phyloP scores from a whole-genome alignment of 2,888 invertebrate genomes.

The Osmoderma eremita region DNA sequence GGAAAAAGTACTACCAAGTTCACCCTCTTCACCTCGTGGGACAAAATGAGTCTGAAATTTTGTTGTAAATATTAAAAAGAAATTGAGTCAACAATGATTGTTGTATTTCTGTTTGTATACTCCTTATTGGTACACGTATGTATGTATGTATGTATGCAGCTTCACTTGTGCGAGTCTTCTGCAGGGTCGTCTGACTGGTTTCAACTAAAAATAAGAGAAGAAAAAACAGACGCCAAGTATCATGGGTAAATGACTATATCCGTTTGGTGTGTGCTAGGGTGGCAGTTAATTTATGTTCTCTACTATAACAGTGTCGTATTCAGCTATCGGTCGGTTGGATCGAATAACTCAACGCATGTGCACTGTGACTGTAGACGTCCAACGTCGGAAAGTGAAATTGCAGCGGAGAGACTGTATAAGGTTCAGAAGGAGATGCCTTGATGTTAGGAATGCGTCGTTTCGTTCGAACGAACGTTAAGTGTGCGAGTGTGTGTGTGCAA shows the following conservation, averaged over 20 bases:
- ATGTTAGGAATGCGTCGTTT: slow-evolving; percentile 26
- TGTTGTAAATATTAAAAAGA: no score
- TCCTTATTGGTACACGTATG: no score
- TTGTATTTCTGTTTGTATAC: no score
- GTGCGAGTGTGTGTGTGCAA: slow-evolving; percentile 19
- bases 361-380: slow-evolving; percentile 11
- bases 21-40: no score
- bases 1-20: no score
- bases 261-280: slow-evolving; percentile 29
- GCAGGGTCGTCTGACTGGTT: not conserved
- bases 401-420: slow-evolving; percentile 11
- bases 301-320: slow-evolving; percentile 25
- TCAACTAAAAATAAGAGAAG: slow-evolving; percentile 20
- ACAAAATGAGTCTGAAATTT: no score
- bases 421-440: slow-evolving; percentile 17
- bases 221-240: slow-evolving; percentile 22
- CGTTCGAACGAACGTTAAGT: slow-evolving; percentile 16
- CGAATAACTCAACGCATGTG: slow-evolving; percentile 40
- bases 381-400: slow-evolving; percentile 39
- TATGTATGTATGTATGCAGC: no score
- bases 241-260: slow-evolving; percentile 32
- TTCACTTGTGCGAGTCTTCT: not conserved
- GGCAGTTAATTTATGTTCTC: slow-evolving; percentile 34
- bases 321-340: slow-evolving; percentile 26
- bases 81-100: no score